phyloP scores from a whole-genome alignment of 1,140 invertebrate species.

The Anthonomus grandis region DNA sequence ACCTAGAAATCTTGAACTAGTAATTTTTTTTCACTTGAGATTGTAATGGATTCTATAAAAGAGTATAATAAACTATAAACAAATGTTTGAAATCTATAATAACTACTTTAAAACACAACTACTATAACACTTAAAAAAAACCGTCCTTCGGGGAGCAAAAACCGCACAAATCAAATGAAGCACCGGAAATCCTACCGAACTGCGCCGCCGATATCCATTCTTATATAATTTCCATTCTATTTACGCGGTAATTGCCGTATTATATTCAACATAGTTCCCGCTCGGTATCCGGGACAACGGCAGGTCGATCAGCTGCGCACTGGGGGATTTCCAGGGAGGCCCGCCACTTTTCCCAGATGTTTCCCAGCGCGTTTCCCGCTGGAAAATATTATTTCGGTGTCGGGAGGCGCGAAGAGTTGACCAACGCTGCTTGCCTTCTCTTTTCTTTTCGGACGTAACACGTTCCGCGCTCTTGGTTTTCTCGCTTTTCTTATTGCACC shows the following conservation, averaged over 20 bases:
- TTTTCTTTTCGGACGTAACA: background rate
- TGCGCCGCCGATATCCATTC: background rate
- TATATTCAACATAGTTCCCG: slow-evolving; percentile 1
- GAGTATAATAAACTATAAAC: too few species aligned
- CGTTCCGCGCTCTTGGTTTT: background rate
- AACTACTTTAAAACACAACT: too few species aligned
- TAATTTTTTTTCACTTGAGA: too few species aligned
- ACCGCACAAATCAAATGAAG: too few species aligned
- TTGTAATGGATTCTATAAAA: too few species aligned
- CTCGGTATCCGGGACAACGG: slow-evolving; percentile 2
- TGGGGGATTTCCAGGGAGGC: background rate
- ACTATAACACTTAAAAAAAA: too few species aligned
- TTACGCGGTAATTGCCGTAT: background rate
- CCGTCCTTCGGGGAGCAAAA: too few species aligned
- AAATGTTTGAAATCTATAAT: too few species aligned
- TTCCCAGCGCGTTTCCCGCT: slow-evolving; percentile 4
- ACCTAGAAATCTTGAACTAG: too few species aligned
- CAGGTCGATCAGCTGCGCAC: slow-evolving; percentile 3
- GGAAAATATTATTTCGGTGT: background rate
- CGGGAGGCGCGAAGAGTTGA: background rate
- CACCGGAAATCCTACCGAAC: too few species aligned
- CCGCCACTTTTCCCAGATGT: slow-evolving; percentile 1
- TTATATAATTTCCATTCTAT: too few species aligned
- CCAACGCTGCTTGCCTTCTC: background rate
- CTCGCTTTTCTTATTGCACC: background rate